Conservation (phyloP, 2,797 vertebrate species). For the Xenops minutus region DNA sequence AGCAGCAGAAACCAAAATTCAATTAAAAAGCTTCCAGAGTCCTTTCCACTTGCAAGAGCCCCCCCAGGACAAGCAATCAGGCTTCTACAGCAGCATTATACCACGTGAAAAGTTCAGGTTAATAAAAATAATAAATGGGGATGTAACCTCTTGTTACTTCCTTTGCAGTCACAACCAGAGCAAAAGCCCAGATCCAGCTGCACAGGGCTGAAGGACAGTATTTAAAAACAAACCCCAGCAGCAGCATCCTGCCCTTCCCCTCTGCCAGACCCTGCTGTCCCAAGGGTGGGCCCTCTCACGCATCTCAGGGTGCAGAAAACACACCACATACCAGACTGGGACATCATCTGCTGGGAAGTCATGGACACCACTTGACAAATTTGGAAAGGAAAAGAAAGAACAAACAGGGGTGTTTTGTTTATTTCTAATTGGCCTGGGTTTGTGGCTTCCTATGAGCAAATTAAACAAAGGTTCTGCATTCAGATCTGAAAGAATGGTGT, state of each 20-base stretch:
- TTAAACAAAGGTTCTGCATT: background rate
- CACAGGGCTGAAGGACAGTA: background rate
- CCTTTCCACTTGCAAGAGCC: background rate
- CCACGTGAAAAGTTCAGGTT: background rate
- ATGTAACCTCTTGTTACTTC: background rate
- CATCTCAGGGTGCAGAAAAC: background rate
- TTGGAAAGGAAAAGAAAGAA: background rate
- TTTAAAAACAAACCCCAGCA: background rate
- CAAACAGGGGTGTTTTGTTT: background rate
- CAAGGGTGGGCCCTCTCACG: background rate
- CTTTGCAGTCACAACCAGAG: background rate
- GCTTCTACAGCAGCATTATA: background rate
- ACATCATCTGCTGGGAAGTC: background rate
- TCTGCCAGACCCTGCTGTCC: background rate
- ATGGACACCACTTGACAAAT: background rate
- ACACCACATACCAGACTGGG: background rate
- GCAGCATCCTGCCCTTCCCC: background rate
- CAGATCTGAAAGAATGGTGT: background rate
- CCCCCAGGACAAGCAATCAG: background rate
- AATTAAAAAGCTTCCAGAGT: background rate
- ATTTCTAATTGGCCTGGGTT: background rate
- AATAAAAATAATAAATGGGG: background rate
- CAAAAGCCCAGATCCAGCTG: background rate
- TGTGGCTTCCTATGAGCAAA: background rate
- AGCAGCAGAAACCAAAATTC: background rate